A percentile compares a stretch with the other conserved stretches of the same genome.
phyloP scores from a whole-genome alignment of 2,888 invertebrate genomes.

The Acleris sparsana region DNA sequence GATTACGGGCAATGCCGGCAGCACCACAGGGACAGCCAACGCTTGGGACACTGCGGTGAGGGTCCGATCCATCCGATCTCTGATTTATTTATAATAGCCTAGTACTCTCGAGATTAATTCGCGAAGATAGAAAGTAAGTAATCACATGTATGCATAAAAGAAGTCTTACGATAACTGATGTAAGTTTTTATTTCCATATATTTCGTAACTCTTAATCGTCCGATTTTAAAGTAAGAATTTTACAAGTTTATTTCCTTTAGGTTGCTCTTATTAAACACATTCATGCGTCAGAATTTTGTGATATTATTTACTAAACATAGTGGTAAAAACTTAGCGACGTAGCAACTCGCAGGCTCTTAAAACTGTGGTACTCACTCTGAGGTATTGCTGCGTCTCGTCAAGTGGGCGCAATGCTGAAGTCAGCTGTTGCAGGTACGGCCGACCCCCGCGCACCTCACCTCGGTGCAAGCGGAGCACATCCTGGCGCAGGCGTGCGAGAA shows the following conservation, averaged over 20 bases:
- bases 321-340: too few species aligned
- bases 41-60: conserved; percentile 94
- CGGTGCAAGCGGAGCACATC: conserved; percentile 98
- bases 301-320: too few species aligned
- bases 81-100: conserved; percentile 46
- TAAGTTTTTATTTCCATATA: too few species aligned
- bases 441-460: conserved; percentile 97
- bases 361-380: background rate
- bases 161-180: too few species aligned
- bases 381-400: background rate
- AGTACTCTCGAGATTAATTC: conserved; percentile 37
- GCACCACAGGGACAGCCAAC: conserved; percentile 77
- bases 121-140: conserved; percentile 11
- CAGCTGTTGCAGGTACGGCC: conserved; percentile 88
- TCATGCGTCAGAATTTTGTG: too few species aligned
- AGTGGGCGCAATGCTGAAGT: conserved; percentile 10
- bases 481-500: conserved; percentile 98
- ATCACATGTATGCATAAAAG: background rate
- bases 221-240: too few species aligned
- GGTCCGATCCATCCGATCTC: conserved; percentile 80
- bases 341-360: too few species aligned
- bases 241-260: too few species aligned
- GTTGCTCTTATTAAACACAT: too few species aligned
- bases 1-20: conserved; percentile 63
- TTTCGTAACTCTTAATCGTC: too few species aligned